Evolutionary conservation across 2,888 invertebrate genomes (phyloP), one percentile per base, ranked within the genome.

Genomic region (Diloba caeruleocephala): DNA sequence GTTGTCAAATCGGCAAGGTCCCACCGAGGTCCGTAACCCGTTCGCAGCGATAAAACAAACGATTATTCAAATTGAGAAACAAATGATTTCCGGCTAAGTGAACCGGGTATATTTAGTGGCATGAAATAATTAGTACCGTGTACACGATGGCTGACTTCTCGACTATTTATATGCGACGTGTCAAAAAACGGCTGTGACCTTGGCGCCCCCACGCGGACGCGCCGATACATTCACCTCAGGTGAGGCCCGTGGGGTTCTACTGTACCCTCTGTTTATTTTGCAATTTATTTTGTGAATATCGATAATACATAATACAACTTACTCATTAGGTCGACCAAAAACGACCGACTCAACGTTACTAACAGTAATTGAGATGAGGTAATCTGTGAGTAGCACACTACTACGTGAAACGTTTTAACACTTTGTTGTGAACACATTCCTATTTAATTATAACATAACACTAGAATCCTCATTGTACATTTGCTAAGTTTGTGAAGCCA

Each of bases 121-220:
- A 81, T 82, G 82, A 84, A 84, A 85, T 86, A 85, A 87, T 87
- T 88, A 87, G 85, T 74, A 66, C 71, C 78, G 67, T 75, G 71
- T 68, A 74, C 57, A 61, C 69, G 21, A 21, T 81, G 79, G 82
- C 81, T 83, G 82, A 79, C 78, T 81, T 78, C 75, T 82, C 82
- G 76, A 84, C 87, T 90, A 90, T 89, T 90, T 90, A 87, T 87
- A 84, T 82, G 76, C 81, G 86, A 85, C 84, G 91, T 92, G 92
- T 92, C 92, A 93, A 93, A 92, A 92, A 92, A 90, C 92, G 85
- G 82, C 81, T 72, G 80, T 85, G 92, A 91, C 92, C 92, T 93
- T 93, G 92, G 77, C 87, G 90, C 91, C 91, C 88, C 90, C 91
- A 85, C 91, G 85, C 90, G 90, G 88, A 78, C 89, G 84, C 78